phyloP scores from a whole-genome alignment of 2,888 invertebrate genomes.

The Cacoxenus indagator region DNA sequence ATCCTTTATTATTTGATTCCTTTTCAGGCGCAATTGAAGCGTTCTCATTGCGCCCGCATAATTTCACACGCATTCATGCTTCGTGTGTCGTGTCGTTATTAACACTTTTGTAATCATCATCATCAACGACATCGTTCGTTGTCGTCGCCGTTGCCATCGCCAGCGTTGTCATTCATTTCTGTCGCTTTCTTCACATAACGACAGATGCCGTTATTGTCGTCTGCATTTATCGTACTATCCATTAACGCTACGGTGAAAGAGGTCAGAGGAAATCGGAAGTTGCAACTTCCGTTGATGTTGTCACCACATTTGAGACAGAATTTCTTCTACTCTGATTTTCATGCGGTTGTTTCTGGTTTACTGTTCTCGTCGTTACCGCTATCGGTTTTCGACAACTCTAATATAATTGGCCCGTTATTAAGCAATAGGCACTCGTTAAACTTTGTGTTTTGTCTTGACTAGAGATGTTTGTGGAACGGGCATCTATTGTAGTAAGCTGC shows the following conservation, averaged over 20 bases:
- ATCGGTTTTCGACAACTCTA: too few species aligned
- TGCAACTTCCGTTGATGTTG: constrained; percentile 49
- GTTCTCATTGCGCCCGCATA: constrained; percentile 48
- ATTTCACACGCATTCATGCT: constrained; percentile 46
- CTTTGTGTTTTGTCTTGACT: too few species aligned
- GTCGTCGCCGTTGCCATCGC: neutral
- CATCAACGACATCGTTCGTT: constrained; percentile 37
- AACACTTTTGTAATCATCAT: constrained; percentile 62
- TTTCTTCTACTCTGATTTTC: neutral
- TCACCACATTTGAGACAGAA: too few species aligned
- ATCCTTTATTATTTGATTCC: constrained; percentile 22
- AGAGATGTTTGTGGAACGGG: too few species aligned
- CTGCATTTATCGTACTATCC: constrained; percentile 3
- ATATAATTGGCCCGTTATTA: too few species aligned
- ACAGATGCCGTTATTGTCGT: neutral
- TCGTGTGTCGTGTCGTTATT: constrained; percentile 59
- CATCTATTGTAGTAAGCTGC: too few species aligned
- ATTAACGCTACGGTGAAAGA: neutral
- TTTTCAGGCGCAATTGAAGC: neutral
- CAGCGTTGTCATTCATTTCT: neutral
- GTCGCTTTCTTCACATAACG: neutral
- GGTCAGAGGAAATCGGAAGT: constrained; percentile 47
- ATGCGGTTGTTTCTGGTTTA: too few species aligned
- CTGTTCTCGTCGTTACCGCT: neutral
- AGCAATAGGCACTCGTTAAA: too few species aligned